Base-by-base conservation (phyloP, 2,888 invertebrate species). In the Plebejus melissa region DNA sequence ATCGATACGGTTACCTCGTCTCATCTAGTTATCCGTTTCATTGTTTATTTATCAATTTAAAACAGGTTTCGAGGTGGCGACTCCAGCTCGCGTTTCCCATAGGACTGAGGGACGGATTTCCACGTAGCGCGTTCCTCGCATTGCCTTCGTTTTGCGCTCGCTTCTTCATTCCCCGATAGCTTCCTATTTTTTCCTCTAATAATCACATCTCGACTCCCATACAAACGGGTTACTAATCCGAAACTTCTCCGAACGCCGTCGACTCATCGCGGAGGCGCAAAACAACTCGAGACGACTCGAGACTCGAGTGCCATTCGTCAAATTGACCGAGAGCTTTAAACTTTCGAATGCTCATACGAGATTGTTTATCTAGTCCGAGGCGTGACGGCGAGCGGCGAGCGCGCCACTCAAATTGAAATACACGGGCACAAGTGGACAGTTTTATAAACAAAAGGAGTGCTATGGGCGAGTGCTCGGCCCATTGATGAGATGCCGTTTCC, bases 401-500 rank as follows among this genome's bases (percentile, higher is more conserved):
- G 84, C 83, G 82, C 83, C 87, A 85, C 85, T 88, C 85, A 82
- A 83, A 81, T 81, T 84, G 85, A 86, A 87, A 87, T 85, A 85
- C 86, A 85, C 84, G 82, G 85, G 79, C 86, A 88, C 85, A 86
- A 92, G 92, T 91, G 90, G 91, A 90, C 90, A 91, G 93, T 93
- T 93, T 92, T 88, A 90, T 91, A 93, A 93, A 93, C 91, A 93
- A 90, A 88, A 85, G 83, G 82, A 87, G 86, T 85, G 85, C 84
- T 83, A 83, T 83, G 85, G 83, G 83, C 86, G 87, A 87, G 85
- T 87, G 85, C 88, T 84, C 87, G 85, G 86, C 80, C 86, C 88
- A 91, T 91, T 91, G 90, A 90, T 86, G 87, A 87, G 86, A 86
- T 84, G 87, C 82, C 82, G 85, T 87, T 90, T 91, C 90, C 90